Base-by-base conservation (phyloP, 2,888 invertebrate genomes). In the Linhomoeus sp. region DNA sequence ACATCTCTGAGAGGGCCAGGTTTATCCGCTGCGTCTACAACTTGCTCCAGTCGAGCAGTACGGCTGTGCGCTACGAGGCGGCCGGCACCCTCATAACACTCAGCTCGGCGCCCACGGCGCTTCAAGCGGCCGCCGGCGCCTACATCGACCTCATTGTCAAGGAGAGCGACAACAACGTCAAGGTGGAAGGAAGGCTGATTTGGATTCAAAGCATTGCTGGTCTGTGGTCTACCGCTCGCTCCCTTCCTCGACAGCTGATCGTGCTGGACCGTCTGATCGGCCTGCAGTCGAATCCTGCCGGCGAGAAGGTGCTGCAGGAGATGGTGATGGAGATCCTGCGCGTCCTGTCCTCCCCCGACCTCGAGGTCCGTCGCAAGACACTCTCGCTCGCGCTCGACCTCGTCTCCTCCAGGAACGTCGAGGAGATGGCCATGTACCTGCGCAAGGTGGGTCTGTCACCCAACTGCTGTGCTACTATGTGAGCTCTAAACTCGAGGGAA, bases 131-230 rank as follows among this genome's bases (percentile, higher is more conserved):
- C 1, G 94, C 94, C 2, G 81, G 81, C 37, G 90, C 92, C 68
- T 97, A 97, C 70, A 94, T 99, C 61, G 97, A 99, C 64, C 71
- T 99, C 56, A 87, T 97, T 51, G 82, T 94, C n/a, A 97, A 94
- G 68, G 97, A 97, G 67, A 90, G 90, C 68, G 97, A 97, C 69
- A 97, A 99, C 71, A 97, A 99, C 72, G 94, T 99, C 19, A 97
- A 99, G 71, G 57, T 57, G 25, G 35, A 7, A n/a, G n/a, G n/a
- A n/a, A n/a, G n/a, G n/a, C n/a, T n/a, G n/a, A 45, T 5, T 33
- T 19, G 24, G 17, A n/a, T 46, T 47, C n/a, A n/a, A n/a, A n/a
- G n/a, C n/a, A n/a, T n/a, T n/a, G n/a, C n/a, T 35, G 12, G 35
- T 17, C 12, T 17, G 12, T 35, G 35, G 35, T 35, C 12, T n/a